Base-by-base conservation (phyloP, 1,140 invertebrate genomes). In the Lordiphosa collinella region DNA sequence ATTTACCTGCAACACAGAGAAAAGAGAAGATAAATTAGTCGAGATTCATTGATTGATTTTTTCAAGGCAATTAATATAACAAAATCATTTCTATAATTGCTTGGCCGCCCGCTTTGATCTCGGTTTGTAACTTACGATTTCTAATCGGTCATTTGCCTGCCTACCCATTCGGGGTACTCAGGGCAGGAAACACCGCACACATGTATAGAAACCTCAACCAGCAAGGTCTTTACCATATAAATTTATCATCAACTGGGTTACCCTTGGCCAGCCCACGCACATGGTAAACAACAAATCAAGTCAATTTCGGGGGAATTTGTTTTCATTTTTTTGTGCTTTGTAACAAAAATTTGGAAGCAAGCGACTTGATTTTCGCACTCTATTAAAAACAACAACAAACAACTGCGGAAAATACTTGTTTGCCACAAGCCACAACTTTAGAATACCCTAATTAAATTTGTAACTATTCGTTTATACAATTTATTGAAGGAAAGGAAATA, bases 111-210 rank as follows among this genome's bases (percentile, higher is more conserved):
- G 60, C 62, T 65, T 65, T 65, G 62, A 65, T 54, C 60, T 64
- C n/a, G 12, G 10, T 11, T 1, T 29, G 47, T 37, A 64, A 63
- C 48, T 65, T 64, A 78, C 44, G 68, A 79, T 78, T 78, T 78
- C 74, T 78, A 78, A 78, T 78, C 74, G 74, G 74, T 79, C 74
- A 71, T 78, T 78, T 78, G 74, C 74, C 74, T 40, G 60, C 57
- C 36, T 14, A 34, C 9, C 9, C 41, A 54, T 35, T 36, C 10
- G 32, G 46, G 46, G 18, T 31, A 52, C 36, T 38, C 22, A 31
- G 49, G 59, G 61, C 49, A 64, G 49, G 59, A 46, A 63, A 47
- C 59, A 47, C 10, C 31, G 46, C 70, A 67, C 69, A 61, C 51
- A 47, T 18, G 18, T 4, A 18, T 18, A 18, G 4, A 18, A 16